Evolutionary conservation across 2,888 invertebrate species (phyloP).

Genomic region (Zootermopsis nevadensis): DNA sequence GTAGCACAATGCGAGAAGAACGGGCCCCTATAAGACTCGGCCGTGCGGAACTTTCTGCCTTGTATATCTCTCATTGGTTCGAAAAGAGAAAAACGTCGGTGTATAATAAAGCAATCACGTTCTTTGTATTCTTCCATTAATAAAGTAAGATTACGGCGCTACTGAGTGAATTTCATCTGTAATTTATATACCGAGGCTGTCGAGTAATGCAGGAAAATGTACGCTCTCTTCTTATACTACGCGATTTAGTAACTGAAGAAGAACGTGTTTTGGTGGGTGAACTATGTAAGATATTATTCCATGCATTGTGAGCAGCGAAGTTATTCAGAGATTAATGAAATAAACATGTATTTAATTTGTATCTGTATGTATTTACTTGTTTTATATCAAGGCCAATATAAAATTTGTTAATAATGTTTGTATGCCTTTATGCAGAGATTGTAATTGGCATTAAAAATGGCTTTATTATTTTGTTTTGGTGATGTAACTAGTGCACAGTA

Average conservation of each 20-base stretch:
- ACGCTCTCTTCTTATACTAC: not conserved
- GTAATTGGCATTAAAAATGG: too few species aligned
- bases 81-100: not conserved
- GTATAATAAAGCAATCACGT: conserved; percentile 11
- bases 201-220: not conserved
- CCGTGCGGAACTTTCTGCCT: not conserved
- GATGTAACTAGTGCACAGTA: too few species aligned
- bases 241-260: not conserved
- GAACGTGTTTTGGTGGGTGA: not conserved
- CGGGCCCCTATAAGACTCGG: not conserved
- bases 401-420: too few species aligned
- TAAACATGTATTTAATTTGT: too few species aligned
- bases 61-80: not conserved
- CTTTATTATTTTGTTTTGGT: too few species aligned
- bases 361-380: too few species aligned
- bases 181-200: not conserved
- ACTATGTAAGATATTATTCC: too few species aligned
- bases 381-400: too few species aligned
- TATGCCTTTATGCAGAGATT: too few species aligned
- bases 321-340: too few species aligned
- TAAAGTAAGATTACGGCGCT: not conserved
- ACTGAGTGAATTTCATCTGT: not conserved
- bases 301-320: too few species aligned
- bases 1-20: too few species aligned
- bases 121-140: conserved; percentile 8